Evolutionary conservation across 2,797 vertebrate genomes (phyloP).

Genomic region (Remorina albescens): DNA sequence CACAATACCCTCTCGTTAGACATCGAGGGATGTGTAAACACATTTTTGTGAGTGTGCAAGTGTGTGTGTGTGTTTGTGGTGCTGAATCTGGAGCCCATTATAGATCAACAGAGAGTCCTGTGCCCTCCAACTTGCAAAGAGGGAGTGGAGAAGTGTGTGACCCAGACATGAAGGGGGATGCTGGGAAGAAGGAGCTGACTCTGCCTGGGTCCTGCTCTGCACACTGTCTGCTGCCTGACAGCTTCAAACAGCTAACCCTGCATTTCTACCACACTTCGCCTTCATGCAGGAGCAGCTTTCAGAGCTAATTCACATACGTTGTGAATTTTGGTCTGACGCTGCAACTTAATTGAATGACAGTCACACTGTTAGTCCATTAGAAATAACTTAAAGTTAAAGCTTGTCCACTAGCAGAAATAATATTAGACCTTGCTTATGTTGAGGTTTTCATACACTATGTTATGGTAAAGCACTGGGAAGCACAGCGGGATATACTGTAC

Average conservation of each 20-base stretch:
- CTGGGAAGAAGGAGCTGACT: conserved; percentile 31
- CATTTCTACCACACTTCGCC: conserved; percentile 10
- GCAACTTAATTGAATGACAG: neutral
- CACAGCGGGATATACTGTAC: neutral
- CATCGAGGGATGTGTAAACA: neutral
- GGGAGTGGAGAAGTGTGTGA: conserved; percentile 41
- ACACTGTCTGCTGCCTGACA: conserved; percentile 37
- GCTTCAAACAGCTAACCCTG: conserved; percentile 37
- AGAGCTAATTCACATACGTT: neutral
- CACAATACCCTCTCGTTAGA: neutral
- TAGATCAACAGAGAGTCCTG: conserved; percentile 46
- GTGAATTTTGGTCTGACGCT: conserved; percentile 3
- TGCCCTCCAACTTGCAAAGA: conserved; percentile 40
- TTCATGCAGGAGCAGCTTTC: conserved; percentile 3
- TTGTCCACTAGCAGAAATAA: neutral
- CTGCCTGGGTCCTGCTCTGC: conserved; percentile 18
- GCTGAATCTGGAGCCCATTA: conserved; percentile 65
- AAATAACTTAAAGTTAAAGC: neutral
- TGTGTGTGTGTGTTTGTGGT: conserved; percentile 13
- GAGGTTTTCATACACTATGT: neutral
- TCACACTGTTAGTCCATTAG: neutral
- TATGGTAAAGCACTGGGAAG: neutral
- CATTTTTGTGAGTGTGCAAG: conserved; percentile 10
- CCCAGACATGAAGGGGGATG: conserved; percentile 48
- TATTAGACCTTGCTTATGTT: neutral